Conservation (phyloP, 2,113 vertebrate species). For the Acanthisitta chloris region DNA sequence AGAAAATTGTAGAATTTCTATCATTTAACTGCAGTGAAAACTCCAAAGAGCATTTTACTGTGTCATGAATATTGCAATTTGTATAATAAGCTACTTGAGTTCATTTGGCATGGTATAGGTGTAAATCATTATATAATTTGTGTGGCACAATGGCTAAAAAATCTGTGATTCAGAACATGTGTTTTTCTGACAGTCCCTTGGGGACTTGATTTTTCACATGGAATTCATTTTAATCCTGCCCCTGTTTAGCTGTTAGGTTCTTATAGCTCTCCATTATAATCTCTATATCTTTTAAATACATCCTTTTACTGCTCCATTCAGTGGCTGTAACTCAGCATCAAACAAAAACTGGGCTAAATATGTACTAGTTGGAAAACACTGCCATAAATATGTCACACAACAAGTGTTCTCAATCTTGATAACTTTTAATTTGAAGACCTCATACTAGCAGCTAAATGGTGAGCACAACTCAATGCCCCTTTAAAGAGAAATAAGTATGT, state of each 20-base stretch:
- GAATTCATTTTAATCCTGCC: slow-evolving; percentile 9
- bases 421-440: background rate
- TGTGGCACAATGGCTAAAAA: background rate
- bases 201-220: slow-evolving; percentile 9
- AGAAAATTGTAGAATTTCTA: background rate
- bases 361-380: background rate
- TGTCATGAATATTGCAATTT: background rate
- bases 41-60: background rate
- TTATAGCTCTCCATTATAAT: background rate
- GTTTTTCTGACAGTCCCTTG: background rate
- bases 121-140: slow-evolving; percentile 4
- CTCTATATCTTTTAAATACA: background rate
- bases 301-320: background rate
- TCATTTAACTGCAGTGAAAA: background rate
- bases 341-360: background rate
- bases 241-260: background rate
- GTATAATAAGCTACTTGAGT: background rate
- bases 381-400: background rate
- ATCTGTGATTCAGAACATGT: background rate
- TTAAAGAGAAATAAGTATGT: background rate
- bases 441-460: background rate
- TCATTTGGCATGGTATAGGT: background rate
- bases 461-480: rapidly evolving
- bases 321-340: background rate
- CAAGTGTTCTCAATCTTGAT: background rate